phyloP scores from a whole-genome alignment of 2,797 vertebrate genomes.

The Telmatherina bonti region DNA sequence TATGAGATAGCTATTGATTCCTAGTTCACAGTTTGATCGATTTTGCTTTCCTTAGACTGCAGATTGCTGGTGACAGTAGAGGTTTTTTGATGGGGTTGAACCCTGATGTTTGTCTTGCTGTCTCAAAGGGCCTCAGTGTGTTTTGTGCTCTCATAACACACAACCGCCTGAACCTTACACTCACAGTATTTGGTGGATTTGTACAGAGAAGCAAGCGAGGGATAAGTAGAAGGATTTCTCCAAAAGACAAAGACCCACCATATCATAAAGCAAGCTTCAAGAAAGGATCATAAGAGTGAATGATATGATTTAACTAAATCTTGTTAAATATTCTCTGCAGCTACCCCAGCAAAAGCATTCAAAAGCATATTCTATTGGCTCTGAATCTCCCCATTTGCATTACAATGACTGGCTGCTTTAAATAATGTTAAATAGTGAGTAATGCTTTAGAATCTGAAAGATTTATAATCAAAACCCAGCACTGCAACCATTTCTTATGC shows the following conservation, averaged over 20 bases:
- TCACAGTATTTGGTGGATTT: conserved; percentile 59
- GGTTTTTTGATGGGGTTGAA: conserved; percentile 79
- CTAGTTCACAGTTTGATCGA: conserved; percentile 77
- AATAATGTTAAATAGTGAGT: background rate
- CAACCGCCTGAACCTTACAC: conserved; percentile 57
- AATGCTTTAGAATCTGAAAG: background rate
- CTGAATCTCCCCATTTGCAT: conserved; percentile 9
- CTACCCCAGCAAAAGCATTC: conserved; percentile 43
- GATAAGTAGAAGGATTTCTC: conserved; percentile 65
- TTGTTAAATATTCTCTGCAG: conserved; percentile 54
- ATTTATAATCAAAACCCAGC: background rate
- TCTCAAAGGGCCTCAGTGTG: conserved; percentile 77
- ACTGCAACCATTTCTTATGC: background rate
- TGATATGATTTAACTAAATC: conserved; percentile 59
- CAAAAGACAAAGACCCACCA: conserved; percentile 49
- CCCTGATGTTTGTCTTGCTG: conserved; percentile 79
- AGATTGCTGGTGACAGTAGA: conserved; percentile 78
- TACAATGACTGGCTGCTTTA: conserved; percentile 16
- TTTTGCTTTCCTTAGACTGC: conserved; percentile 75
- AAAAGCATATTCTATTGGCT: conserved; percentile 33
- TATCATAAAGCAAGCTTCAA: conserved; percentile 42
- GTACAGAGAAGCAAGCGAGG: conserved; percentile 48
- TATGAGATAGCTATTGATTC: conserved; percentile 82
- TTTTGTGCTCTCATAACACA: conserved; percentile 79
- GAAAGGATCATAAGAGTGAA: conserved; percentile 50